phyloP scores from a whole-genome alignment of 2,797 vertebrate genomes.

The Sternarchorhynchus goeldii region DNA sequence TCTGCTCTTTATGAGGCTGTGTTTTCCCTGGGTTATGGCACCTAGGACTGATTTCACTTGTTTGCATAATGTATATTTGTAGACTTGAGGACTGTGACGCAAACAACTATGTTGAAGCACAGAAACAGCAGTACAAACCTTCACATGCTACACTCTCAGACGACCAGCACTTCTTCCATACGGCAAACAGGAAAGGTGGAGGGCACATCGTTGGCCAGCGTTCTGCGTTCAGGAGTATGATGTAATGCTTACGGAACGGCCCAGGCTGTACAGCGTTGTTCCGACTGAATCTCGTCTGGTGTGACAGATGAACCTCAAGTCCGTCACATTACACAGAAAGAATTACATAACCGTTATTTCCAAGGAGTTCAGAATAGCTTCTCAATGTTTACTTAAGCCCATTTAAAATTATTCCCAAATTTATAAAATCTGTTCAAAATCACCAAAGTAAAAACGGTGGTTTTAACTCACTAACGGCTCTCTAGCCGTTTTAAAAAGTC shows the following conservation, averaged over 20 bases:
- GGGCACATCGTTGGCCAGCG: background rate
- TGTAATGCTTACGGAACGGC: background rate
- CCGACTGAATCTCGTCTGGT: background rate
- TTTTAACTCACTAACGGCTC: background rate
- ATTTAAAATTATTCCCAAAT: background rate
- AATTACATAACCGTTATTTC: background rate
- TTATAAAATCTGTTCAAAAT: background rate
- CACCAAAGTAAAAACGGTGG: background rate
- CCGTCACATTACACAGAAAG: background rate
- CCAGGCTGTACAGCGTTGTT: background rate
- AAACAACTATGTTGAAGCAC: too few species aligned
- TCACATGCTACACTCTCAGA: too few species aligned
- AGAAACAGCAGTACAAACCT: background rate
- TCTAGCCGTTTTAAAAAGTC: background rate
- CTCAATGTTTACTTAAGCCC: background rate
- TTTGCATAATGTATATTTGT: slow-evolving; percentile 39
- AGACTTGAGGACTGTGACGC: slow-evolving; percentile 2
- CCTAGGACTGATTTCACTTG: slow-evolving; percentile 25
- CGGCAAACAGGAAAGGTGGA: background rate
- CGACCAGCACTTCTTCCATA: too few species aligned
- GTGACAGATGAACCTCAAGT: background rate
- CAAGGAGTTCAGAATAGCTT: background rate
- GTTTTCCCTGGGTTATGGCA: slow-evolving; percentile 39
- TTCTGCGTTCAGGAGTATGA: background rate
- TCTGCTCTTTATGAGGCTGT: slow-evolving; percentile 4